phyloP scores from a whole-genome alignment of 2,797 vertebrate genomes.

The Muraenolepis orangiensis region DNA sequence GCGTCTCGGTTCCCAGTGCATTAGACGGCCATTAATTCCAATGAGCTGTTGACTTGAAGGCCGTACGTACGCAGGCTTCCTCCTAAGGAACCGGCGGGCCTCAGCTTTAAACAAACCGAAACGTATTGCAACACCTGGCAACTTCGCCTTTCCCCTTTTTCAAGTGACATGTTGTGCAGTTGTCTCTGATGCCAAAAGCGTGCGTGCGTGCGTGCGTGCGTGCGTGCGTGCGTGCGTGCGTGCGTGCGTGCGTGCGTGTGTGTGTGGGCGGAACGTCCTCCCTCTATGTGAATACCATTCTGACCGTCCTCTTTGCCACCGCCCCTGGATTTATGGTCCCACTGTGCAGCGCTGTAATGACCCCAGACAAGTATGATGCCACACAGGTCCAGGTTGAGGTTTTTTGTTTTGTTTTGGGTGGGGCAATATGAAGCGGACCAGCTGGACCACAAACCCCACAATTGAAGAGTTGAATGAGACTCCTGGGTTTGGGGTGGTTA shows the following conservation, averaged over 20 bases:
- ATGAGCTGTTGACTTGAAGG: background rate
- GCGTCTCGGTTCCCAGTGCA: conserved; percentile 29
- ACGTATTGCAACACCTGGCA: too few species aligned
- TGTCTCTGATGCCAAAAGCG: background rate
- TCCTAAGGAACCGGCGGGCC: background rate
- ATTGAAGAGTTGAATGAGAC: background rate
- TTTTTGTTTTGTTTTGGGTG: conserved; percentile 30
- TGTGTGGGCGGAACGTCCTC: too few species aligned
- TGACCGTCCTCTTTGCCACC: conserved; percentile 3
- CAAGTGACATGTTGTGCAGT: background rate
- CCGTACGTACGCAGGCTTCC: background rate
- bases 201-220: background rate
- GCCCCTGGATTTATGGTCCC: background rate
- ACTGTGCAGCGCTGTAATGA: conserved; percentile 25
- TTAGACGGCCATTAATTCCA: conserved; percentile 24
- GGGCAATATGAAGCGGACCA: background rate
- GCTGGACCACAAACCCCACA: background rate
- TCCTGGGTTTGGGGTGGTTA: background rate
- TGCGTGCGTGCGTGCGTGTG: background rate
- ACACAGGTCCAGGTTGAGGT: conserved; percentile 10
- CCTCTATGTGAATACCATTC: background rate
- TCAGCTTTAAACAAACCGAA: too few species aligned
- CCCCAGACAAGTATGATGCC: conserved; percentile 25
- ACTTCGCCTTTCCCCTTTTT: background rate
- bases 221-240: background rate